Percentiles rank a stretch among this genome's conserved stretches.
Conservation (phyloP, 2,797 vertebrate genomes). For the Gorsachius magnificus region DNA sequence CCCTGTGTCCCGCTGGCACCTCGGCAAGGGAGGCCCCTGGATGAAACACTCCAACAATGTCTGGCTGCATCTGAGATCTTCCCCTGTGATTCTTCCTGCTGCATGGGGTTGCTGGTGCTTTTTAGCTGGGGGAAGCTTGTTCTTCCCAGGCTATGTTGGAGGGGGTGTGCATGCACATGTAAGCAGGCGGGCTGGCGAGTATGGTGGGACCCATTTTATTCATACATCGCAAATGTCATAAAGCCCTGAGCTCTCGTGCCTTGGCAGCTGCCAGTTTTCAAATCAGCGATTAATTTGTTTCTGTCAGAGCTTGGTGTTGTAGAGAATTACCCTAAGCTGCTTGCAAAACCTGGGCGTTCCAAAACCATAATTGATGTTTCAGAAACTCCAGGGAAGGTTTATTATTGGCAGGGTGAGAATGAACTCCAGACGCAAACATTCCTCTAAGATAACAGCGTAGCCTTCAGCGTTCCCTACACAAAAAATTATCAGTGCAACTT, state of each 20-base stretch:
- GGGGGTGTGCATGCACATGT: background rate
- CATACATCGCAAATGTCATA: background rate
- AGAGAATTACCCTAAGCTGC: background rate
- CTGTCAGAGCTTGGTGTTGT: background rate
- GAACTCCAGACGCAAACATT: conserved; percentile 27
- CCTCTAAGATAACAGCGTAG: background rate
- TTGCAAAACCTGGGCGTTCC: background rate
- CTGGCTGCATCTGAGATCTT: background rate
- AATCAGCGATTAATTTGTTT: background rate
- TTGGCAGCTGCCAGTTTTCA: conserved; percentile 13
- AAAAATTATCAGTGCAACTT: background rate
- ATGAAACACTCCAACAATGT: background rate
- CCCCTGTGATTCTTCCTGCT: background rate
- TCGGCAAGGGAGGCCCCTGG: background rate
- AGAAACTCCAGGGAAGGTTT: background rate
- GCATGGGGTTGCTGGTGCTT: background rate
- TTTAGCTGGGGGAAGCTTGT: background rate
- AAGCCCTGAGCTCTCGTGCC: background rate
- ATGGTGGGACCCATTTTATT: background rate
- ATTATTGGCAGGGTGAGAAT: background rate
- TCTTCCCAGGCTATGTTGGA: background rate
- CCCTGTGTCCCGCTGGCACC: background rate
- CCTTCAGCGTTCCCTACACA: background rate
- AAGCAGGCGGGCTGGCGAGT: background rate
- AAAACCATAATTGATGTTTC: conserved; percentile 32